These are phyloP conservation scores for Amphipyra tragopoginis DNA, from an alignment of 2,888 invertebrate genomes.

Conservation along the genomic window DNA sequence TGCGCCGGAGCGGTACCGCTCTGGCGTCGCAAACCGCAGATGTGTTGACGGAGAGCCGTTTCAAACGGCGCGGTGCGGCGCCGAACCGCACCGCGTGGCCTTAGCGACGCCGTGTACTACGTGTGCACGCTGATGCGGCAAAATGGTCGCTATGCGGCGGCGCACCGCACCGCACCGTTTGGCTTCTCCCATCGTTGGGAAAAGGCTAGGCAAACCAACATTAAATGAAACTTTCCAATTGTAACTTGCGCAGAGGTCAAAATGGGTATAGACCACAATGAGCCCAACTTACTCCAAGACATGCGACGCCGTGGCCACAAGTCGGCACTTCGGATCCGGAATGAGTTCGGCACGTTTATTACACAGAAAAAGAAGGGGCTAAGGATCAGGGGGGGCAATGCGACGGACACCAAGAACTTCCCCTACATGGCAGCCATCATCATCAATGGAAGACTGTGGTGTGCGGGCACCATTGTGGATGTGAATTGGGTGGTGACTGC, in stretches of 20 bases:
- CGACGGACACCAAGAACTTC: conserved; percentile 75
- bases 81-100: too few relatives aligned
- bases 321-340: conserved; percentile 21
- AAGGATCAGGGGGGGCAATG: conserved; percentile 73
- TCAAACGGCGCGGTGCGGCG: too few relatives aligned
- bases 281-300: conserved; percentile 19
- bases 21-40: too few relatives aligned
- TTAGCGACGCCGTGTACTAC: too few relatives aligned
- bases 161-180: too few relatives aligned
- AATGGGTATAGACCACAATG: neutral
- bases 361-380: conserved; percentile 46
- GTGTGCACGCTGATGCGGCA: too few relatives aligned
- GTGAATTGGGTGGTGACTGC: conserved; percentile 84
- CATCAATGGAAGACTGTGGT: conserved; percentile 83
- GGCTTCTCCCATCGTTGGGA: too few relatives aligned
- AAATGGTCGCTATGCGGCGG: too few relatives aligned
- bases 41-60: too few relatives aligned
- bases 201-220: too few relatives aligned
- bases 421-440: conserved; percentile 85
- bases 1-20: too few relatives aligned
- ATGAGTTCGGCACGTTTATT: conserved; percentile 52
- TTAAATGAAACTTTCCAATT: neutral
- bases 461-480: conserved; percentile 83
- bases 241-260: conserved; percentile 9
- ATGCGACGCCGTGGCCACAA: conserved; percentile 50